Conservation (phyloP, 2,113 vertebrate species). For the Podarcis cretensis region DNA sequence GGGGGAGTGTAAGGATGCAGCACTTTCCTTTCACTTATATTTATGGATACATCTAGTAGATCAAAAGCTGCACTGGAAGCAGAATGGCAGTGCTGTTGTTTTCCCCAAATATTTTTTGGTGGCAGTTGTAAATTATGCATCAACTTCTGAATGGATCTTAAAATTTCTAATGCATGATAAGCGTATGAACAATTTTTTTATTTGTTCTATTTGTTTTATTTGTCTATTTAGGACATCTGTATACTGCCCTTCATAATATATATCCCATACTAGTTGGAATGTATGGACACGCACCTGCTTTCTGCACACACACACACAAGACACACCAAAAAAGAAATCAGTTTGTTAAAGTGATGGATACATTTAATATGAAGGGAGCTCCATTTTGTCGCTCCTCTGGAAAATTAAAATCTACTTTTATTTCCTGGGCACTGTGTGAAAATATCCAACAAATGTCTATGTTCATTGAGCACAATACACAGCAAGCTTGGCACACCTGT, state of each 20-base stretch:
- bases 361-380: not conserved
- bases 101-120: slow-evolving; percentile 13
- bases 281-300: not conserved
- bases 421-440: rapidly evolving
- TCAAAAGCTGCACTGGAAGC: too few species aligned
- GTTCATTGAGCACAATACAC: not conserved
- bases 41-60: too few species aligned
- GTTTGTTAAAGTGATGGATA: rapidly evolving
- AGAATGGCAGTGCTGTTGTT: not conserved
- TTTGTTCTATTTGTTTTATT: not conserved
- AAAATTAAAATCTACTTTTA: not conserved
- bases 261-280: not conserved
- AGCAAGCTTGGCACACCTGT: not conserved
- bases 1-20: too few species aligned
- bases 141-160: not conserved
- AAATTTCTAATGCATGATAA: not conserved
- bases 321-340: not conserved
- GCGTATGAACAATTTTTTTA: slow-evolving; percentile 18
- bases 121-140: not conserved
- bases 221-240: not conserved
- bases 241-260: not conserved
- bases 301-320: not conserved
- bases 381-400: not conserved
- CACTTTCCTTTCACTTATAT: too few species aligned
- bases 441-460: not conserved